Evolutionary conservation across 2,888 invertebrate species (phyloP).

Genomic region (Cantharis lateralis): DNA sequence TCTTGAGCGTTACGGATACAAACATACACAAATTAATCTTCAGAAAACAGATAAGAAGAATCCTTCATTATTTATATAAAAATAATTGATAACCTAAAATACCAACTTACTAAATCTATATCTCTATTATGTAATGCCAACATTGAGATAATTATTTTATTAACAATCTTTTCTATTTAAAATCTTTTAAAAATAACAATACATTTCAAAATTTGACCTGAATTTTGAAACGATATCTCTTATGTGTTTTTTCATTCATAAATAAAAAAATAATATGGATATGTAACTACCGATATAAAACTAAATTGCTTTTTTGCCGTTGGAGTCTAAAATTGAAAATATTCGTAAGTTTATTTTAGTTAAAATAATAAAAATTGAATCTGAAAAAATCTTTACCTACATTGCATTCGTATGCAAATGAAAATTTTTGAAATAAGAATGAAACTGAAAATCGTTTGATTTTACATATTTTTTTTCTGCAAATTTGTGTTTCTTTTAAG

Average conservation of each 20-base stretch:
- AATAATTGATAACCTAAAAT: no score
- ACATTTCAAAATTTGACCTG: not conserved
- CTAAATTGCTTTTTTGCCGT: not conserved
- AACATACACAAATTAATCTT: no score
- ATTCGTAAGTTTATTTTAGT: not conserved
- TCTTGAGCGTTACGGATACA: no score
- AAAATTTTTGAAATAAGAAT: constrained; percentile 17
- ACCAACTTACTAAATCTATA: no score
- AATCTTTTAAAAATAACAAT: not conserved
- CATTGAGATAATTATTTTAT: no score
- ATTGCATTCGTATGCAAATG: not conserved
- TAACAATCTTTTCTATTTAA: no score
- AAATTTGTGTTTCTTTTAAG: constrained; percentile 17
- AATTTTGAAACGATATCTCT: not conserved
- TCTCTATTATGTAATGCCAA: no score
- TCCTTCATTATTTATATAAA: no score
- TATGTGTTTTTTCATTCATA: not conserved
- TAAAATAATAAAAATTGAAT: not conserved
- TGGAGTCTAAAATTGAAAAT: not conserved
- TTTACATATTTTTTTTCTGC: constrained; percentile 17
- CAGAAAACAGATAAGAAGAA: no score
- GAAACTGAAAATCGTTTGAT: constrained; percentile 14
- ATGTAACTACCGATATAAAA: not conserved
- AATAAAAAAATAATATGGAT: not conserved
- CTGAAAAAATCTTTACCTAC: not conserved